A percentile compares a stretch with the other conserved stretches of the same genome.
Evolutionary conservation across 2,888 invertebrate genomes (phyloP).

Genomic region (Mythimna vitellina): DNA sequence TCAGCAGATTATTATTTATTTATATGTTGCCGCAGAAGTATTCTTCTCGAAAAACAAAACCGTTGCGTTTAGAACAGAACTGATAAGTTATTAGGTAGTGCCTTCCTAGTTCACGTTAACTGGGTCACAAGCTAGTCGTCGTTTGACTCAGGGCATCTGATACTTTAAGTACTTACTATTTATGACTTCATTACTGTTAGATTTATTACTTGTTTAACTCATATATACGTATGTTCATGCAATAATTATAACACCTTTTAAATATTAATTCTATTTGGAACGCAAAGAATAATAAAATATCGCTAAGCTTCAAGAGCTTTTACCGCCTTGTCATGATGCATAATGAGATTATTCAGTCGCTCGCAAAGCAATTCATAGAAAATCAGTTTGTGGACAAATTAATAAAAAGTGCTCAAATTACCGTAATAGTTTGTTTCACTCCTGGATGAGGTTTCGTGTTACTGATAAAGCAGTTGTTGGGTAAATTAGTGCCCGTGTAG

Average conservation of each 20-base stretch:
- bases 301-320: slow-evolving; percentile 47
- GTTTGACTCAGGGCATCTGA: slow-evolving; percentile 30
- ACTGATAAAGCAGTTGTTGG: slow-evolving; percentile 72
- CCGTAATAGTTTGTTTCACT: slow-evolving; percentile 62
- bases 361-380: slow-evolving; percentile 51
- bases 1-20: not conserved
- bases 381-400: not conserved
- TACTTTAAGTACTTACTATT: slow-evolving; percentile 23
- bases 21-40: slow-evolving; percentile 14
- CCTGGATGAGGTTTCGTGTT: slow-evolving; percentile 60
- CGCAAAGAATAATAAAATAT: slow-evolving; percentile 43
- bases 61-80: slow-evolving; percentile 37
- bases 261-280: slow-evolving; percentile 7
- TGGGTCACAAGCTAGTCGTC: slow-evolving; percentile 54
- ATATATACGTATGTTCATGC: not conserved
- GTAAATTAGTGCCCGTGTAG: slow-evolving; percentile 53
- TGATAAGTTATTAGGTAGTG: slow-evolving; percentile 40
- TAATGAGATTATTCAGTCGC: slow-evolving; percentile 3
- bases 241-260: not conserved
- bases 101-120: slow-evolving; percentile 36
- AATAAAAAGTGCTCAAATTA: slow-evolving; percentile 49
- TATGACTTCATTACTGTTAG: slow-evolving; percentile 41
- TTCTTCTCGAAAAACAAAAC: slow-evolving; percentile 20
- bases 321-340: slow-evolving; percentile 25
- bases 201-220: slow-evolving; percentile 38